phyloP scores from a whole-genome alignment of 1,140 invertebrate genomes.

The Aphaenogaster floridana region DNA sequence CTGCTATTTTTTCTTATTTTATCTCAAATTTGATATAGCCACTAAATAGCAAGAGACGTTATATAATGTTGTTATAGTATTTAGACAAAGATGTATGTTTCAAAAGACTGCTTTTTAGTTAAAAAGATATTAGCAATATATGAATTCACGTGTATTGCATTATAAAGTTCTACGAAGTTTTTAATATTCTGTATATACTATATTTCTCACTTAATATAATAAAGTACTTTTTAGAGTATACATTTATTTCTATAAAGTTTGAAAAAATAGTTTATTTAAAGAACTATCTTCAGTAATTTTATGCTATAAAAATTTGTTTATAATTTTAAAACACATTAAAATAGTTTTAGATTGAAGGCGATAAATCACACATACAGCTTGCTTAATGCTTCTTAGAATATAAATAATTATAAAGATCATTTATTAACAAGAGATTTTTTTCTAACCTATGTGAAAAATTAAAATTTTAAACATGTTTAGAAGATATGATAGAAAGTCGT shows the following conservation, averaged over 20 bases:
- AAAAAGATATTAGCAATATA: conserved; percentile 52
- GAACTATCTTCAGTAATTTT: conserved; percentile 29
- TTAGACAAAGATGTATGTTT: conserved; percentile 50
- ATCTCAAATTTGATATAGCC: conserved; percentile 53
- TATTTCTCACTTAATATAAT: conserved; percentile 28
- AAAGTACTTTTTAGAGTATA: conserved; percentile 22
- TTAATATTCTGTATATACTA: conserved; percentile 21
- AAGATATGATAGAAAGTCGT: conserved; percentile 10
- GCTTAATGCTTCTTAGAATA: conserved; percentile 30
- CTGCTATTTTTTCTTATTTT: conserved; percentile 61
- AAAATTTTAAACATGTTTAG: background rate
- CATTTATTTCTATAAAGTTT: conserved; percentile 33
- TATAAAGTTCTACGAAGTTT: conserved; percentile 19
- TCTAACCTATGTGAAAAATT: background rate
- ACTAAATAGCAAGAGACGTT: conserved; percentile 44
- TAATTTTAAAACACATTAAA: conserved; percentile 39
- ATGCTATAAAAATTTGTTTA: background rate
- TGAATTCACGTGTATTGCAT: conserved; percentile 49
- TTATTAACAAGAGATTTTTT: background rate
- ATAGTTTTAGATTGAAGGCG: conserved; percentile 48
- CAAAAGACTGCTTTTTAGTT: conserved; percentile 46
- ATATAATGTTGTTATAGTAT: conserved; percentile 44
- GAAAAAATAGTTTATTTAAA: background rate
- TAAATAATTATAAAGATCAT: conserved; percentile 25
- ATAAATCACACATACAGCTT: background rate